A percentile compares a stretch with the other conserved stretches of the same genome.
phyloP scores from a whole-genome alignment of 2,888 invertebrate genomes.

The Synergus umbraculus region DNA sequence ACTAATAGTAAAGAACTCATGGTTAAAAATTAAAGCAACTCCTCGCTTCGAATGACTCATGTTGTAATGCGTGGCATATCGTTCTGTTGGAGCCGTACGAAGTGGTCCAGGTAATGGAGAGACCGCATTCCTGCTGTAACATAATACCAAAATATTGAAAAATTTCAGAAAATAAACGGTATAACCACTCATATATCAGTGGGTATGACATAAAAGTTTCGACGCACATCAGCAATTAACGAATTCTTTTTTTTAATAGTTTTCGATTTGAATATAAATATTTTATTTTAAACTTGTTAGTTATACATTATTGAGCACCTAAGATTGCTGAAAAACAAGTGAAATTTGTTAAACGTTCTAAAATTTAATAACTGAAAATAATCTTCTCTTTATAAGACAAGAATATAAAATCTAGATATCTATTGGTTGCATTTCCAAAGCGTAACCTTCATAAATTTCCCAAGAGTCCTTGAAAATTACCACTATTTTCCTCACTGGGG shows the following conservation, averaged over 20 bases:
- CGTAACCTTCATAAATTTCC: background rate
- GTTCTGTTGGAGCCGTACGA: constrained; percentile 76
- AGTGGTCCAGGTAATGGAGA: constrained; percentile 61
- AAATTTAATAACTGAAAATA: constrained; percentile 5
- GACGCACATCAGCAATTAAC: background rate
- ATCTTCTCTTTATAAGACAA: background rate
- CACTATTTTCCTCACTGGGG: background rate
- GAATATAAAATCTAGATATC: background rate
- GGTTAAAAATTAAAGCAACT: constrained; percentile 93
- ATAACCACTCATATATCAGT: too few species aligned
- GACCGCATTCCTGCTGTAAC: constrained; percentile 63
- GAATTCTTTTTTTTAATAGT: background rate
- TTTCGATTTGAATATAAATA: background rate
- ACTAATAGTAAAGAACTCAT: constrained; percentile 88
- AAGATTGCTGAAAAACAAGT: too few species aligned
- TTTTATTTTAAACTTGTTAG: background rate
- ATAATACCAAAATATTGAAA: background rate
- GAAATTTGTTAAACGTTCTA: background rate
- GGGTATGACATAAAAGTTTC: too few species aligned
- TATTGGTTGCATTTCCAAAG: background rate
- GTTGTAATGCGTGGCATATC: constrained; percentile 88
- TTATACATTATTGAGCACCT: too few species aligned
- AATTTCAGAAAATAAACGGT: background rate
- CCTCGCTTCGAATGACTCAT: constrained; percentile 92
- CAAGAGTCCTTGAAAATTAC: constrained; percentile 13